Evolutionary conservation across 2,888 invertebrate genomes (phyloP).

Genomic region (Drosophila nr. fundita): DNA sequence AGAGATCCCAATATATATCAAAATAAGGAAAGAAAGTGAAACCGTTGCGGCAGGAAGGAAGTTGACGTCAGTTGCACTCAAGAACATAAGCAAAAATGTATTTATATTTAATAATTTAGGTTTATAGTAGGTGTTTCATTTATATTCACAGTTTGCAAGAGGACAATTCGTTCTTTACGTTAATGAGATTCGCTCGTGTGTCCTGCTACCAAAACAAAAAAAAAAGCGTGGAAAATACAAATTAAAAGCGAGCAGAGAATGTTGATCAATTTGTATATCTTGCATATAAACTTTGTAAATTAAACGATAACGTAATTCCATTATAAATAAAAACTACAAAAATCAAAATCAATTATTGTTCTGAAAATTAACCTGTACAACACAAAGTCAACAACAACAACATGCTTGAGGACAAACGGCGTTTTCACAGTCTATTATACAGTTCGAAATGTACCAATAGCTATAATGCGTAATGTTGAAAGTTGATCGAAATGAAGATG

Average conservation of each 20-base stretch:
- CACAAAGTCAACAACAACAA: conserved; percentile 1
- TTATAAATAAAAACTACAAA: conserved; percentile 66
- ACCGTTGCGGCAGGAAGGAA: conserved; percentile 18
- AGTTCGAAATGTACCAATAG: conserved; percentile 45
- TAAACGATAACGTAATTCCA: conserved; percentile 76
- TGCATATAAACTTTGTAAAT: conserved; percentile 65
- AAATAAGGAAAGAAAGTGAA: not conserved
- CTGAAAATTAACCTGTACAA: conserved; percentile 17
- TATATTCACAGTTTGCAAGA: conserved; percentile 53
- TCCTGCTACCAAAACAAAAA: conserved; percentile 16
- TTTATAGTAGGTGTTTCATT: conserved; percentile 74
- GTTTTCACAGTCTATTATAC: conserved; percentile 21
- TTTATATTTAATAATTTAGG: conserved; percentile 77
- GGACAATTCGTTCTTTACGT: conserved; percentile 36
- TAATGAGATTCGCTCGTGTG: conserved; percentile 16
- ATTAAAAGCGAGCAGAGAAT: conserved; percentile 11
- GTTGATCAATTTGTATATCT: conserved; percentile 50
- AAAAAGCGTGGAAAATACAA: conserved; percentile 5
- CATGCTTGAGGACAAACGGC: conserved; percentile 8
- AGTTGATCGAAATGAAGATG: conserved; percentile 33
- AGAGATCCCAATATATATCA: conserved; percentile 23
- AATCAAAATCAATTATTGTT: conserved; percentile 39
- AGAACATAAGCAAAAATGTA: conserved; percentile 57
- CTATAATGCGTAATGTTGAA: conserved; percentile 47
- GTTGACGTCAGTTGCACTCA: conserved; percentile 25